Percentiles rank a stretch among this genome's conserved stretches.
These are phyloP conservation scores for Bombus picipes DNA, from an alignment of 1,140 invertebrate species.

Conservation along the genomic window DNA sequence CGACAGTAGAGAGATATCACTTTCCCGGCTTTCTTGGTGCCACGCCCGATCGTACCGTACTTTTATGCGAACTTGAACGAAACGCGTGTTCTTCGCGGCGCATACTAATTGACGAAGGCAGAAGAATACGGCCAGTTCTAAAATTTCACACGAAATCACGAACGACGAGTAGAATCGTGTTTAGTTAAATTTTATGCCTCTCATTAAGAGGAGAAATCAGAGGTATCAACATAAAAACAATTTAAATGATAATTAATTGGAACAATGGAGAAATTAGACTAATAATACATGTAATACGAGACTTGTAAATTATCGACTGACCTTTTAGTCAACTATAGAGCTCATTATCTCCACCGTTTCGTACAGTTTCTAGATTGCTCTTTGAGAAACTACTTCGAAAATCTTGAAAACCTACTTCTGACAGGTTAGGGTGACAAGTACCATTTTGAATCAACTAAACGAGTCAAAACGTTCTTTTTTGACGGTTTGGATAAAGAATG, in stretches of 20 bases:
- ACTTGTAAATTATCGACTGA: too few relatives aligned
- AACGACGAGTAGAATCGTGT: background rate
- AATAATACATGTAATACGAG: background rate
- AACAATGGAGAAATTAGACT: background rate
- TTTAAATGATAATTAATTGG: background rate
- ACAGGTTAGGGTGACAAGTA: too few relatives aligned
- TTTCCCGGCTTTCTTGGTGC: conserved; percentile 64
- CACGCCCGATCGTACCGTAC: conserved; percentile 48
- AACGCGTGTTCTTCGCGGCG: conserved; percentile 17
- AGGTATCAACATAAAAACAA: background rate
- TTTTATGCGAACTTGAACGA: conserved; percentile 52
- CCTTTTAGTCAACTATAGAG: too few relatives aligned
- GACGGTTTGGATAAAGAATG: too few relatives aligned
- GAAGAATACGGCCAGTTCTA: background rate
- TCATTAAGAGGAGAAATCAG: background rate
- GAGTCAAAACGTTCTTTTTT: too few relatives aligned
- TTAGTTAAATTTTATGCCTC: background rate
- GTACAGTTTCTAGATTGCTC: too few relatives aligned
- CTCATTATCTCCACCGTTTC: too few relatives aligned
- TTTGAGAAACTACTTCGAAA: too few relatives aligned
- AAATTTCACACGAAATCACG: background rate
- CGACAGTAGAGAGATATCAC: conserved; percentile 57
- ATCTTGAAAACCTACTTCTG: too few relatives aligned
- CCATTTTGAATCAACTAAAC: too few relatives aligned
- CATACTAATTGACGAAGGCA: conserved; percentile 10